Percentiles rank a stretch among this genome's conserved stretches.
Evolutionary conservation across 2,888 invertebrate species (phyloP).

Genomic region (Dynastes grantii): DNA sequence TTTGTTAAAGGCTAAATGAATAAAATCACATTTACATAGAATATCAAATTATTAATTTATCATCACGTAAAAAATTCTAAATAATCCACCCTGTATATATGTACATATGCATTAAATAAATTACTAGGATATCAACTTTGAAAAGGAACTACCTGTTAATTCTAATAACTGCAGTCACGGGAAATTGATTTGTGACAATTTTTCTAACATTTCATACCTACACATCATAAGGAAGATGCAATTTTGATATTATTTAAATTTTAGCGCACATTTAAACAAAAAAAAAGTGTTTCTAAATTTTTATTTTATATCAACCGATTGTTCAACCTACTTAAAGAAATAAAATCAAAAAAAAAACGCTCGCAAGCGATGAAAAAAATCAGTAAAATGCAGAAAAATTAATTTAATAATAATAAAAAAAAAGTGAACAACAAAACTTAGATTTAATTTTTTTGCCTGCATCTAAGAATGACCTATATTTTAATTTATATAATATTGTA

Average conservation of each 20-base stretch:
- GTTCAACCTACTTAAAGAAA: constrained; percentile 38
- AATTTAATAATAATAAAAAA: constrained; percentile 13
- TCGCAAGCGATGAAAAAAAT: constrained; percentile 20
- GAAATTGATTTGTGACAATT: constrained; percentile 63
- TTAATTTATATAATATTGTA: constrained; percentile 44
- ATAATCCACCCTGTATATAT: constrained; percentile 3
- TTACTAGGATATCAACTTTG: constrained; percentile 4
- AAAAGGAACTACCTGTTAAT: constrained; percentile 3
- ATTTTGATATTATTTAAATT: constrained; percentile 60
- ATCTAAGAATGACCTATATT: constrained; percentile 39
- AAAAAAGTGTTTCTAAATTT: constrained; percentile 35
- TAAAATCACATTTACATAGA: not conserved
- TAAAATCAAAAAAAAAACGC: constrained; percentile 12
- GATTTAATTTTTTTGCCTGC: constrained; percentile 38
- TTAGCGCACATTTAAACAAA: constrained; percentile 62
- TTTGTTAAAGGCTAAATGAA: no score
- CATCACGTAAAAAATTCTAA: not conserved
- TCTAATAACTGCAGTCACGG: constrained; percentile 46
- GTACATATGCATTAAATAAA: constrained; percentile 5
- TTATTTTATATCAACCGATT: constrained; percentile 35
- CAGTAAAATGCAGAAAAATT: constrained; percentile 30
- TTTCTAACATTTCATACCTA: constrained; percentile 68
- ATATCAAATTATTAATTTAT: no score
- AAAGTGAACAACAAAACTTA: constrained; percentile 16
- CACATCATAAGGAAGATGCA: constrained; percentile 13